Evolutionary conservation across 2,888 invertebrate genomes (phyloP), one percentile per base, ranked within the genome.

Genomic region (Alitta virens): DNA sequence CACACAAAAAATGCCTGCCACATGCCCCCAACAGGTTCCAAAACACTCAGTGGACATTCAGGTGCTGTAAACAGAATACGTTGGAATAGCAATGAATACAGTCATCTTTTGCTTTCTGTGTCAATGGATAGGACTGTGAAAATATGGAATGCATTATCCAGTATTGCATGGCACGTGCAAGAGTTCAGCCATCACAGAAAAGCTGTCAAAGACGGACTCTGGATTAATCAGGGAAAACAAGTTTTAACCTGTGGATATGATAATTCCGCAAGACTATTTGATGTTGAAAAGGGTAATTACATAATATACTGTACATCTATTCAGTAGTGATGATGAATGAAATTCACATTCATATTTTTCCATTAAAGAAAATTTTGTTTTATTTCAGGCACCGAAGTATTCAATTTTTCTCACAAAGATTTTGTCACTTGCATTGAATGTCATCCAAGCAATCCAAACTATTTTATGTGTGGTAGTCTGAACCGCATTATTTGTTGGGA

Each of bases 201-300:
- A 54, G 78, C 77, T 43, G 76, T 82, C 1, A 76, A 72, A 66
- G 77, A 80, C 68, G 75, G 74, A 3, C 71, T 70, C n/a, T 82
- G 81, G 81, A 74, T 73, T 27, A 23, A 58, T 0, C 63, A 64
- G 63, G 80, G 79, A 9, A 70, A 60, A 26, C 63, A 71, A 40
- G 65, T 81, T 2, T 55, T 80, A 2, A 74, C 73, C 38, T 75
- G 78, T 60, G 75, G 82, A 50, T 82, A 74, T 72, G 82, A 80
- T 56, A 74, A 74, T 60, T 74, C 72, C 49, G 75, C 75, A 26
- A 63, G 65, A 27, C 51, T 81, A 5, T 69, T 68, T 56, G 80
- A 82, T 74, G 75, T 79, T 23, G 75, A 78, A 61, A 74, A 67
- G 74, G 80, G 81, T 75, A 64, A 38, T 18, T 21, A 38, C 12